These are phyloP conservation scores for Stercorarius parasiticus DNA, from an alignment of 2,113 vertebrate species.

Conservation along the genomic window DNA sequence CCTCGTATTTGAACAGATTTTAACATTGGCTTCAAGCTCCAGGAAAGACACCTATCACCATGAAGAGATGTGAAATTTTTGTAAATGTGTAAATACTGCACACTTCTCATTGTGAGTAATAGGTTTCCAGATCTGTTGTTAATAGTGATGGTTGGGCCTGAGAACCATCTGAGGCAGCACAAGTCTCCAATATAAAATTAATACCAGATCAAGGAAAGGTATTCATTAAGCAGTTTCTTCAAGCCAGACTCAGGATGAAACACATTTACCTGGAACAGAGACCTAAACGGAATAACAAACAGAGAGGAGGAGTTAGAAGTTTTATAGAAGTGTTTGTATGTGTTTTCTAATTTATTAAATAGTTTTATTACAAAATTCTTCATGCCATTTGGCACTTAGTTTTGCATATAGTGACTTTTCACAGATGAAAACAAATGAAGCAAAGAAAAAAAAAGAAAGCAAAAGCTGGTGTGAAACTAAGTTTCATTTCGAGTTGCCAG, in stretches of 20 bases:
- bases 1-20: neutral
- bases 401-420: neutral
- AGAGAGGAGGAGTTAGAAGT: neutral
- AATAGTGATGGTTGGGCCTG: neutral
- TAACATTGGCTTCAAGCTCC: neutral
- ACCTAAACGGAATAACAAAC: neutral
- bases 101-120: neutral
- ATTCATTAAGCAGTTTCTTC: slow-evolving; percentile 2
- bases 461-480: neutral
- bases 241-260: neutral
- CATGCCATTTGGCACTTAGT: neutral
- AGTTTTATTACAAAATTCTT: neutral
- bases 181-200: neutral
- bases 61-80: neutral
- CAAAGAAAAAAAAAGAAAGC: neutral
- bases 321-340: neutral
- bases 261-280: neutral
- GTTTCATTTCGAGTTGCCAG: neutral
- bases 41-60: neutral
- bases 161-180: neutral
- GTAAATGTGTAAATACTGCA: neutral
- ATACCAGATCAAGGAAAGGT: neutral
- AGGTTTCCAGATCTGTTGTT: neutral
- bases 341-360: neutral
- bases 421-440: neutral